A percentile compares a stretch with the other conserved stretches of the same genome.
Evolutionary conservation across 2,888 invertebrate species (phyloP).

Genomic region (Yponomeuta sedellus): DNA sequence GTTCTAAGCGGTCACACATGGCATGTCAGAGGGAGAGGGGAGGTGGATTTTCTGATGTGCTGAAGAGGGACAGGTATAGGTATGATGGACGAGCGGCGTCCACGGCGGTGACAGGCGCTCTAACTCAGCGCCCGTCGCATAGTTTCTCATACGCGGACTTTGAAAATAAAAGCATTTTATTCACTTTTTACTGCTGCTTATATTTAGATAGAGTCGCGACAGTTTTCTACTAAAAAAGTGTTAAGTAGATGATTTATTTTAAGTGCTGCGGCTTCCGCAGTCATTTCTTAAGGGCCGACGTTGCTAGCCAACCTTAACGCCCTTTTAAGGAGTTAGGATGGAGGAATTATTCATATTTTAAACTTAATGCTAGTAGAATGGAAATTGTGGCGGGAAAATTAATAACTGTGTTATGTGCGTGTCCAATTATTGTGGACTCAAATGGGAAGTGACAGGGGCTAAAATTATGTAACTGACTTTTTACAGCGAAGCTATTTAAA

Average conservation of each 20-base stretch:
- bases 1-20: constrained; percentile 61
- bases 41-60: constrained; percentile 21
- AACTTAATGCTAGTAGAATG: background rate
- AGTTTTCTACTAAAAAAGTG: constrained; percentile 58
- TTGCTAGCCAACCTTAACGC: constrained; percentile 16
- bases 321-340: constrained; percentile 2
- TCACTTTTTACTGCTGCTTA: constrained; percentile 55
- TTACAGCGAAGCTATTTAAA: background rate
- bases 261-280: constrained; percentile 62
- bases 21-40: constrained; percentile 27
- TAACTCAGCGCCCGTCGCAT: constrained; percentile 63
- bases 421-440: background rate
- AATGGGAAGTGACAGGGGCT: background rate
- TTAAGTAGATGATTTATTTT: constrained; percentile 75
- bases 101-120: constrained; percentile 52
- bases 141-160: constrained; percentile 67
- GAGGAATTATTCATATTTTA: background rate
- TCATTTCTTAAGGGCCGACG: constrained; percentile 49
- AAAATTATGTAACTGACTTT: background rate
- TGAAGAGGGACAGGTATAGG: constrained; percentile 40
- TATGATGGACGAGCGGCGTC: constrained; percentile 67
- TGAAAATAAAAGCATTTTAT: constrained; percentile 58
- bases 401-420: background rate
- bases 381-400: background rate
- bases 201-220: constrained; percentile 54